phyloP scores from a whole-genome alignment of 2,888 invertebrate genomes.

The Baccha elongata region DNA sequence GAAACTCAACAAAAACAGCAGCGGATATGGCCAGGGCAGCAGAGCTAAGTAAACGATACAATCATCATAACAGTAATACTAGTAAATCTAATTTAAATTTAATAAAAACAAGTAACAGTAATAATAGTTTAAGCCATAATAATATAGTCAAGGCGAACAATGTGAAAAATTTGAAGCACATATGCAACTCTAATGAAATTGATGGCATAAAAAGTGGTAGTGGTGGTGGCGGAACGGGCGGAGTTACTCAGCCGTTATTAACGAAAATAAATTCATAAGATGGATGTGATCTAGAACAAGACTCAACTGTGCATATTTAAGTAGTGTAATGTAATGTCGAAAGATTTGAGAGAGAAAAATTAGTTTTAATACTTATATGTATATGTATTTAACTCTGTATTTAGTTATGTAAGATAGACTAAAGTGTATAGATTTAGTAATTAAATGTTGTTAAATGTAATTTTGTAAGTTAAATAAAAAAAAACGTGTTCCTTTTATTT shows the following conservation, averaged over 20 bases:
- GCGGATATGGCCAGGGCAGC: slow-evolving; percentile 54
- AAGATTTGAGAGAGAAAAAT: slow-evolving; percentile 9
- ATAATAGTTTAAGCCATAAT: slow-evolving; percentile 75
- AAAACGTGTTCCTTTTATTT: slow-evolving; percentile 66
- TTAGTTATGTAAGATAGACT: slow-evolving; percentile 52
- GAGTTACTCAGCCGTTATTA: slow-evolving; percentile 80
- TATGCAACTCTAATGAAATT: slow-evolving; percentile 74
- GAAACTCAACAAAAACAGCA: slow-evolving; percentile 64
- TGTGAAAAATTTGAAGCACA: slow-evolving; percentile 79
- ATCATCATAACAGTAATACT: slow-evolving; percentile 71
- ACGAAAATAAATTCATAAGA: slow-evolving; percentile 79
- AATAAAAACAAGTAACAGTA: slow-evolving; percentile 74
- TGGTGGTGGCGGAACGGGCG: slow-evolving; percentile 59
- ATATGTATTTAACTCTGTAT: slow-evolving; percentile 35
- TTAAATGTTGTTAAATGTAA: slow-evolving; percentile 60
- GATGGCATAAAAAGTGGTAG: slow-evolving; percentile 62
- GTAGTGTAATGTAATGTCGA: slow-evolving; percentile 40
- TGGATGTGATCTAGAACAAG: slow-evolving; percentile 15
- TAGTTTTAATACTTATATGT: slow-evolving; percentile 33
- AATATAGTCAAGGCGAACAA: slow-evolving; percentile 78
- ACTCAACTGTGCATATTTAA: slow-evolving; percentile 65
- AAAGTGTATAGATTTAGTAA: slow-evolving; percentile 10
- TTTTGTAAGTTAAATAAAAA: slow-evolving; percentile 65
- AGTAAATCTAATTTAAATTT: slow-evolving; percentile 74
- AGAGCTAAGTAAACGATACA: slow-evolving; percentile 59